Evolutionary conservation across 2,797 vertebrate genomes (phyloP).

Genomic region (Acipenser ruthenus): DNA sequence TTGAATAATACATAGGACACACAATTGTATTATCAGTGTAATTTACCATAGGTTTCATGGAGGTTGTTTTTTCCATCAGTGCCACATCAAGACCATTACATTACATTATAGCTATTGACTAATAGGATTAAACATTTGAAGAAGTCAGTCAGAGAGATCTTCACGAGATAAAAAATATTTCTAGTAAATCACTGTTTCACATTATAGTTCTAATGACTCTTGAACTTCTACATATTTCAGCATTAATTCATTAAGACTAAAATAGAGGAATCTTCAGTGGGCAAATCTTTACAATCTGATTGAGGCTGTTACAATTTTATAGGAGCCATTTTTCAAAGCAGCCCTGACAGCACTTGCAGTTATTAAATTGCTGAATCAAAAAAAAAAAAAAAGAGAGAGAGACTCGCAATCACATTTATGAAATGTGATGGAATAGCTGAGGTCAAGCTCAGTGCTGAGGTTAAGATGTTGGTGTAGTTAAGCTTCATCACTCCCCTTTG

Average conservation of each 20-base stretch:
- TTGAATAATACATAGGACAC: too few relatives aligned
- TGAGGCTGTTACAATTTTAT: conserved; percentile 96
- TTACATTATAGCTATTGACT: not conserved
- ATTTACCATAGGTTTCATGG: too few relatives aligned
- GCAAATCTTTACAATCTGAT: conserved; percentile 86
- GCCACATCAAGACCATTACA: too few relatives aligned
- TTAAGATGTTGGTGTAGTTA: conserved; percentile 52
- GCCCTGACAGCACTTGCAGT: conserved; percentile 94
- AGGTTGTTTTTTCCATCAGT: too few relatives aligned
- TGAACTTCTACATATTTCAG: conserved; percentile 86
- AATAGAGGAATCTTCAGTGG: conserved; percentile 69
- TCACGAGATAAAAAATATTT: conserved; percentile 52
- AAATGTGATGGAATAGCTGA: conserved; percentile 55
- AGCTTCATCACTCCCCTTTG: conserved; percentile 52
- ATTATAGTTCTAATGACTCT: conserved; percentile 85
- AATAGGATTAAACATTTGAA: conserved; percentile 21
- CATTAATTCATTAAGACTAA: conserved; percentile 94
- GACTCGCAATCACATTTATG: conserved; percentile 62
- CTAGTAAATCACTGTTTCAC: conserved; percentile 65
- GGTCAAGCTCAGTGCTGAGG: conserved; percentile 39
- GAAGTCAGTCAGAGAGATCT: conserved; percentile 36
- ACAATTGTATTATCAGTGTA: too few relatives aligned
- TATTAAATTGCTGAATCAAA: conserved; percentile 95
- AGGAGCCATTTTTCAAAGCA: conserved; percentile 94
- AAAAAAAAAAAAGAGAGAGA: conserved; percentile 37